These are phyloP conservation scores for Orientallactaga bullata DNA, from an alignment of 2,113 vertebrate species.

Conservation along the genomic window DNA sequence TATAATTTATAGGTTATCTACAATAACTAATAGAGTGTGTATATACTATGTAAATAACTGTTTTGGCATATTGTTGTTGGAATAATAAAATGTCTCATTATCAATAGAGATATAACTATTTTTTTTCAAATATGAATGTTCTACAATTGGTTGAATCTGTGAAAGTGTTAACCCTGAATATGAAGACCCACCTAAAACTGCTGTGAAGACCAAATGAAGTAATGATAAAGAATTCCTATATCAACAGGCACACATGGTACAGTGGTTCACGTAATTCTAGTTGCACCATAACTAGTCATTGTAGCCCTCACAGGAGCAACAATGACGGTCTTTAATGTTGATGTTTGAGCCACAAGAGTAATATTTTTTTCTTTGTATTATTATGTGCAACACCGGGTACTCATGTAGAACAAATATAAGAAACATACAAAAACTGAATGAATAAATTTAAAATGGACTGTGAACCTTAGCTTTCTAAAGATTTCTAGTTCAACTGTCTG, in stretches of 20 bases:
- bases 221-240: neutral
- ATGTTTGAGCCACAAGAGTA: neutral
- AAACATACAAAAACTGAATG: neutral
- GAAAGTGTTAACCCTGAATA: neutral
- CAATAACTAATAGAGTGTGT: neutral
- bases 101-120: neutral
- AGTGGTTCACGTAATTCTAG: neutral
- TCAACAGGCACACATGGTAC: neutral
- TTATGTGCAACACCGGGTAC: neutral
- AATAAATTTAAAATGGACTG: conserved; percentile 3
- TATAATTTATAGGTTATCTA: neutral
- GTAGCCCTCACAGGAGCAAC: neutral
- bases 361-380: neutral
- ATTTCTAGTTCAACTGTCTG: neutral
- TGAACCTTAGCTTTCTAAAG: neutral
- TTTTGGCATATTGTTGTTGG: neutral
- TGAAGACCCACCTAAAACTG: neutral
- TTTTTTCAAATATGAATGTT: neutral
- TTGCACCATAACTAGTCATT: neutral
- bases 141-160: neutral
- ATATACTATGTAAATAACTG: too few relatives aligned
- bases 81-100: neutral
- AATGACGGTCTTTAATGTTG: neutral
- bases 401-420: too few relatives aligned
- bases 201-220: neutral